These are phyloP conservation scores for Netelia virgata DNA, from an alignment of 2,888 invertebrate species.

Conservation along the genomic window DNA sequence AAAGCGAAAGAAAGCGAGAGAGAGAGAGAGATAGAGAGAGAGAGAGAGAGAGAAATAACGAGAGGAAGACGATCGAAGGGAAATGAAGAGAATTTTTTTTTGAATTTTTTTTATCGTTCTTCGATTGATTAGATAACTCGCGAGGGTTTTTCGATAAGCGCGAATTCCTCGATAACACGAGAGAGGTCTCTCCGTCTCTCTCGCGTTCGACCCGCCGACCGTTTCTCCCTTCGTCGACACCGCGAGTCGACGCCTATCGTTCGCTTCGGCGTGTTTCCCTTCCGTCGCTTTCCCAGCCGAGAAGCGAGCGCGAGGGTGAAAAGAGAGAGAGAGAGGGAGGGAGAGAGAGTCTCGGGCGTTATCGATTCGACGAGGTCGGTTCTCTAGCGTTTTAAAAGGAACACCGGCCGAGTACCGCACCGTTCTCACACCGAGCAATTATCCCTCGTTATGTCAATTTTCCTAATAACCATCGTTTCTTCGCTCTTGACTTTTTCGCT, in stretches of 20 bases:
- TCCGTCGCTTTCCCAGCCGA: constrained; percentile 7
- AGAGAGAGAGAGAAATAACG: not conserved
- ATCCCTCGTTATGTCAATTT: not conserved
- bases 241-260: constrained; percentile 74
- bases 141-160: not conserved
- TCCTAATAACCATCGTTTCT: not conserved
- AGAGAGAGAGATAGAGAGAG: not conserved
- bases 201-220: not conserved
- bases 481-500: no score
- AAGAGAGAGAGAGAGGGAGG: no score
- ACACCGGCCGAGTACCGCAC: constrained; percentile 32
- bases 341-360: constrained; percentile 66
- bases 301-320: constrained; percentile 68
- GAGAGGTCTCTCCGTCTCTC: not conserved
- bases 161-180: not conserved
- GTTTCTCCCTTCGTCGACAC: not conserved
- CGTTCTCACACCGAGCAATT: constrained; percentile 39
- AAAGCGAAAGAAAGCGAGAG: no score
- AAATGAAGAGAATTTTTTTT: not conserved
- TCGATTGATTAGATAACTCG: not conserved
- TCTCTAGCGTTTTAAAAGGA: constrained; percentile 23
- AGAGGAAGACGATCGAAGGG: not conserved
- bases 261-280: constrained; percentile 63
- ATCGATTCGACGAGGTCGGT: constrained; percentile 63
- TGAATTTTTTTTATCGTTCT: not conserved